Base-by-base conservation (phyloP, 2,888 invertebrate genomes). In the Muscina levida region DNA sequence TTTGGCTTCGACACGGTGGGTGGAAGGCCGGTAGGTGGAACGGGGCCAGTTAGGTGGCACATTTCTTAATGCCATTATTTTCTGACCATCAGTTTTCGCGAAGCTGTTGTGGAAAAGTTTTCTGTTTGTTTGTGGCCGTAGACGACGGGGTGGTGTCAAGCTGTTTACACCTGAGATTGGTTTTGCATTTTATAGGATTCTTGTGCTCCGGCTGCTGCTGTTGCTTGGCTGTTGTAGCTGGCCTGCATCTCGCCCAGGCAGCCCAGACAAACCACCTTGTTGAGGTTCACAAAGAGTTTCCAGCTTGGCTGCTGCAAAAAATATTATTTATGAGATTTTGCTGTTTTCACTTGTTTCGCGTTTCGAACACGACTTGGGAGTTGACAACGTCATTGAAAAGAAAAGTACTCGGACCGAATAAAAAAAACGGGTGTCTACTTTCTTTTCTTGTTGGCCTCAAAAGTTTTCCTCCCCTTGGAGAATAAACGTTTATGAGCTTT, bases 151-250 rank as follows among this genome's bases (percentile, higher is more conserved):
- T 85, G 86, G 86, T 87, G 87, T 87, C 87, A 87, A 85, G 83
- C 82, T 84, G 82, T 84, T 85, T 84, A 84, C 88, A 88, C 88
- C 88, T 88, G 88, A 88, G 88, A 87, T 86, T 87, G 85, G 84
- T 83, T 84, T 83, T 83, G 84, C 84, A 84, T 84, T 85, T 83
- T 75, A 75, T 77, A 72, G 73, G 71, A 72, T 82, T 67, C 57
- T 79, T 81, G 46, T 79, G 72, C 39, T 74, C 72, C 77, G 48
- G 48, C 56, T 66, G 59, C 44, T 10, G 57, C 56, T 57, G n/a
- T n/a, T n/a, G n/a, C 48, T 75, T 65, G 13, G 39, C 19, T 51
- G 46, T 15, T 48, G 17, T 44, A 44, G 8, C 26, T 31, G n/a
- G n/a, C n/a, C 42, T 59, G 56, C 59, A 44, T 31, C 37, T 46